phyloP scores from a whole-genome alignment of 2,113 vertebrate genomes.

The Calyptommatus sinebrachiatus region DNA sequence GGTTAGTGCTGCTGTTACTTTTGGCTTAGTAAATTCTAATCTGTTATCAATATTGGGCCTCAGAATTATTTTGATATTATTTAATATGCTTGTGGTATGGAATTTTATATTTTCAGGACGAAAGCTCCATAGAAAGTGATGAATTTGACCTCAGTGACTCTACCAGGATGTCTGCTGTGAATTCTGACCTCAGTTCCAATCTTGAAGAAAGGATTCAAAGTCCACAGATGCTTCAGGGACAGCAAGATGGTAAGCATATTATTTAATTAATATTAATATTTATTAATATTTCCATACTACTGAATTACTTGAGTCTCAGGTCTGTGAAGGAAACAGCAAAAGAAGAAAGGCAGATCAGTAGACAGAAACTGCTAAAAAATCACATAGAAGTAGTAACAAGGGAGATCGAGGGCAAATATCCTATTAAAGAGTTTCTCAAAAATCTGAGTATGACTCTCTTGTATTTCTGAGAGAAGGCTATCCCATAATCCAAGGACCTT shows the following conservation, averaged over 20 bases:
- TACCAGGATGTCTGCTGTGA: conserved; percentile 83
- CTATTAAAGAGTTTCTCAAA: too few relatives aligned
- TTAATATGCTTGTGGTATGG: conserved; percentile 33
- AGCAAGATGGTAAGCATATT: conserved; percentile 79
- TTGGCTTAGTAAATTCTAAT: conserved; percentile 3
- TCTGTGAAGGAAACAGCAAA: not conserved
- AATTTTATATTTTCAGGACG: conserved; percentile 71
- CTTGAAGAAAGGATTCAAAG: conserved; percentile 85
- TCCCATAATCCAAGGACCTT: not conserved
- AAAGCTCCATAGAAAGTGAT: conserved; percentile 85
- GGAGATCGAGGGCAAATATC: too few relatives aligned
- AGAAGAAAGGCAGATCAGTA: too few relatives aligned
- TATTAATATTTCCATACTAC: not conserved
- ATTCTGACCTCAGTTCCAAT: conserved; percentile 84
- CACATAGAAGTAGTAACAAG: not conserved
- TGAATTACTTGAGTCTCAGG: not conserved
- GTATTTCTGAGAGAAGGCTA: not conserved
- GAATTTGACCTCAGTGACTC: conserved; percentile 87
- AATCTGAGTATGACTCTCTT: too few relatives aligned
- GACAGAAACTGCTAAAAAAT: too few relatives aligned
- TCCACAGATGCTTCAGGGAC: conserved; percentile 79
- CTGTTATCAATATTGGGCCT: not conserved
- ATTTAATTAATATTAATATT: not conserved
- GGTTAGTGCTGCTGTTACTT: not conserved
- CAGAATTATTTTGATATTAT: conserved; percentile 24